These are phyloP conservation scores for Heteromurus nitidus DNA, from an alignment of 2,888 invertebrate species.

Conservation along the genomic window DNA sequence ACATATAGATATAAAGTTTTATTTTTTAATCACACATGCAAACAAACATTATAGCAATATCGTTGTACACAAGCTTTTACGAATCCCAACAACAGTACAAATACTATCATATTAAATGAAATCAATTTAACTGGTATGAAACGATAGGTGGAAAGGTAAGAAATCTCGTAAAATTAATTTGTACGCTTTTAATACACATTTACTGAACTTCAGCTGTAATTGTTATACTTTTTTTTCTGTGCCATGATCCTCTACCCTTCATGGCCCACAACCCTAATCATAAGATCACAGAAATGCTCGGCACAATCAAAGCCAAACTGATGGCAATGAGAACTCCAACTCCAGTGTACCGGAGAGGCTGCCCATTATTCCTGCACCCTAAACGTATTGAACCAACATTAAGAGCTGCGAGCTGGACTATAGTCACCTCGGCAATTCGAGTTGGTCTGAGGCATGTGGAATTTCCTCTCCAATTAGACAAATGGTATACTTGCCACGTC, in stretches of 20 bases:
- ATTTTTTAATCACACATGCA: no score
- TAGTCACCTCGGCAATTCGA: constrained; percentile 15
- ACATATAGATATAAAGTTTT: no score
- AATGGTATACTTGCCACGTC: constrained; percentile 46
- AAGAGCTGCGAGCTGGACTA: background rate
- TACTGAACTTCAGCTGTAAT: no score
- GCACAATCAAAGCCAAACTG: constrained; percentile 8
- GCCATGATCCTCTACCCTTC: constrained; percentile 17
- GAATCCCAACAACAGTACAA: no score
- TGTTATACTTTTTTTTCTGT: no score
- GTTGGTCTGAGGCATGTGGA: constrained; percentile 19
- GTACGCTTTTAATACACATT: no score
- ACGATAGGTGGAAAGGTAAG: no score
- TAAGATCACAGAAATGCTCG: constrained; percentile 16
- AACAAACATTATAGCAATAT: no score
- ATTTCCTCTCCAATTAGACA: constrained; percentile 21
- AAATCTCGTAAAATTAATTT: no score
- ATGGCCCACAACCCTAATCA: constrained; percentile 37
- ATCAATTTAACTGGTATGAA: no score
- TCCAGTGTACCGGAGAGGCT: background rate
- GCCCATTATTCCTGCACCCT: constrained; percentile 42
- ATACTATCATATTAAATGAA: no score
- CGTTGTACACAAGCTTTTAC: no score
- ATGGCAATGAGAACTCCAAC: background rate
- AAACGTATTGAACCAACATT: constrained; percentile 45